These are phyloP conservation scores for Acleris sparsana DNA, from an alignment of 2,888 invertebrate genomes.

Conservation along the genomic window DNA sequence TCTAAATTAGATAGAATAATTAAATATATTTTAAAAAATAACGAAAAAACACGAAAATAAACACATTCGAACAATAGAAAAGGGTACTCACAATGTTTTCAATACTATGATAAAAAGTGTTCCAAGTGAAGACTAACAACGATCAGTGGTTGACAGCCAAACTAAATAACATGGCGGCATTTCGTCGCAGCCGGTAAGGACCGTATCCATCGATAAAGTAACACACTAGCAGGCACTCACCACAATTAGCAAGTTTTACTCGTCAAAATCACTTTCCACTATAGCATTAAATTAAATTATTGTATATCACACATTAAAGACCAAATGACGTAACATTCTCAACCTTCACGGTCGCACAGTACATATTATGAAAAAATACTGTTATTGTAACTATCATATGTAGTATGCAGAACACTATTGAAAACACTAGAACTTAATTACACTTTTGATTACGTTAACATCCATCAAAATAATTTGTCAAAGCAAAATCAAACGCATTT, in stretches of 20 bases:
- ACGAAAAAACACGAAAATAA: conserved; percentile 5
- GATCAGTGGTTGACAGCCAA: conserved; percentile 77
- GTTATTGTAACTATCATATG: conserved; percentile 47
- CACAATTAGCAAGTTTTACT: conserved; percentile 54
- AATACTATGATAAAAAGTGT: conserved; percentile 52
- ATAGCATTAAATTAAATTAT: conserved; percentile 62
- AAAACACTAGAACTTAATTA: conserved; percentile 52
- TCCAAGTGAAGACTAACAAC: conserved; percentile 60
- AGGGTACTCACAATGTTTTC: conserved; percentile 55
- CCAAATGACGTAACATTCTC: conserved; percentile 83
- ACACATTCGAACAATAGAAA: conserved; percentile 29
- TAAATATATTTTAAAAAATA: not conserved
- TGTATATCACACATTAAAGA: conserved; percentile 75
- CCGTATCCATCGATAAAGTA: conserved; percentile 58
- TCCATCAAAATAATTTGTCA: conserved; percentile 46
- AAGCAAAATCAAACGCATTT: conserved; percentile 71
- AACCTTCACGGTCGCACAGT: conserved; percentile 83
- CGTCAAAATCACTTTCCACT: conserved; percentile 61
- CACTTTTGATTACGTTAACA: conserved; percentile 51
- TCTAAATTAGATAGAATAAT: not conserved
- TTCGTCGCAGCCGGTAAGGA: conserved; percentile 77
- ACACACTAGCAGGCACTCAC: conserved; percentile 56
- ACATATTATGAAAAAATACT: conserved; percentile 64
- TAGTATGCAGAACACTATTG: conserved; percentile 49
- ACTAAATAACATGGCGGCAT: conserved; percentile 84